Evolutionary conservation across 2,113 vertebrate genomes (phyloP), one percentile per base, ranked within the genome.

Genomic region (Chloroceryle aenea): DNA sequence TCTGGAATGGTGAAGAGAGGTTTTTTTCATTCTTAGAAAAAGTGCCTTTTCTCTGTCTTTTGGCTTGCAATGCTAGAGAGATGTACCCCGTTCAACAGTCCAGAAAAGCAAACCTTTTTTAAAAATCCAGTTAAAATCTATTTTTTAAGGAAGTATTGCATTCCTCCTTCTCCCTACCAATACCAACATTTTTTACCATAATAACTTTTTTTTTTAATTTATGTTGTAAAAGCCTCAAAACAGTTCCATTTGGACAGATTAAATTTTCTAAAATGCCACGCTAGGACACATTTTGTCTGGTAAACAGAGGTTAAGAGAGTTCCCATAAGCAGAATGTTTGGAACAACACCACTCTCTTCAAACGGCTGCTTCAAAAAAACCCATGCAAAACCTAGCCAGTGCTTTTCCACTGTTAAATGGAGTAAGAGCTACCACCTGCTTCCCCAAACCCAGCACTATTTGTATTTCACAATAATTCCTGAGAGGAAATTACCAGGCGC

Each of bases 1-100:
- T 86, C 68, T 90, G 92, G 87, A 91, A 93, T 86, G 61, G n/a
- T 89, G 88, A 89, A 84, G 62, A 67, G 64, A 34, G 14, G 21
- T 26, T 11, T 36, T 85, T 79, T 75, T 52, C n/a, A 38, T 75
- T 82, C 58, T 68, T 59, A 58, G 43, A 45, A 76, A 45, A 92
- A 78, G 6, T 1, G 11, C 5, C n/a, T 80, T 77, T 87, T 58
- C 68, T 84, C 38, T 84, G 17, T 50, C 84, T 77, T 87, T 88
- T 92, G 43, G 27, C 38, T 79, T 83, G n/a, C 43, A 74, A 1
- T 63, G 19, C 42, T 87, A 36, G 32, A 59, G 40, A 89, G 79
- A 80, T 67, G 20, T n/a, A 63, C 7, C 6, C 30, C 7, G 30
- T 9, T 83, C 50, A 67, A 53, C 16, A 71, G 43, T 29, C 83